phyloP scores from a whole-genome alignment of 2,888 invertebrate genomes.

The Euclidia mi region DNA sequence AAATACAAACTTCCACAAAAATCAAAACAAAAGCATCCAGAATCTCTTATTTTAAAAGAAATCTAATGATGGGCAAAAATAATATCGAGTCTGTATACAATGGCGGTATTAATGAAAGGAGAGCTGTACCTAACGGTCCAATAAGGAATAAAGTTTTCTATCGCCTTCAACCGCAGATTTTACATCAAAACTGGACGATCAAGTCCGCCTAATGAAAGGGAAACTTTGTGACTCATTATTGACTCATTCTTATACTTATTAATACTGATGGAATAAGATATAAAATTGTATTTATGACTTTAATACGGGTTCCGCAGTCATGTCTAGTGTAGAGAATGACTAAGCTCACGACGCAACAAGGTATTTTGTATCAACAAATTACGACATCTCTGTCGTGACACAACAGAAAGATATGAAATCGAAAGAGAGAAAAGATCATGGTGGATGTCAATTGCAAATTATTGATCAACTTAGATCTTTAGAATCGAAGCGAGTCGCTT shows the following conservation, averaged over 20 bases:
- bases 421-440: conserved; percentile 20
- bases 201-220: conserved; percentile 56
- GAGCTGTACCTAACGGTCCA: conserved; percentile 28
- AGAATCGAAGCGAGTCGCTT: too few relatives aligned
- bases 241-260: conserved; percentile 57
- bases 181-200: conserved; percentile 61
- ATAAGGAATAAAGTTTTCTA: conserved; percentile 42
- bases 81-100: conserved; percentile 20
- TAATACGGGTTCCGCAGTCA: neutral
- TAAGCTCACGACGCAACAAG: neutral
- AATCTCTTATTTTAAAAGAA: conserved; percentile 5
- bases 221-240: conserved; percentile 67
- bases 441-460: conserved; percentile 20
- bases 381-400: conserved; percentile 10
- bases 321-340: conserved; percentile 3
- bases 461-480: neutral
- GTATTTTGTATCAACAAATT: neutral
- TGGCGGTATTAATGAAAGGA: conserved; percentile 30
- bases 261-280: conserved; percentile 29
- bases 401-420: conserved; percentile 8
- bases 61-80: conserved; percentile 15
- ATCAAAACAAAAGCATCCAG: neutral
- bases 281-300: conserved; percentile 1
- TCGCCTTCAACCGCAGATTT: conserved; percentile 56
- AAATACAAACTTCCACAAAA: too few relatives aligned